These are phyloP conservation scores for Ranitomeya imitator DNA, from an alignment of 2,113 vertebrate species.

Conservation along the genomic window DNA sequence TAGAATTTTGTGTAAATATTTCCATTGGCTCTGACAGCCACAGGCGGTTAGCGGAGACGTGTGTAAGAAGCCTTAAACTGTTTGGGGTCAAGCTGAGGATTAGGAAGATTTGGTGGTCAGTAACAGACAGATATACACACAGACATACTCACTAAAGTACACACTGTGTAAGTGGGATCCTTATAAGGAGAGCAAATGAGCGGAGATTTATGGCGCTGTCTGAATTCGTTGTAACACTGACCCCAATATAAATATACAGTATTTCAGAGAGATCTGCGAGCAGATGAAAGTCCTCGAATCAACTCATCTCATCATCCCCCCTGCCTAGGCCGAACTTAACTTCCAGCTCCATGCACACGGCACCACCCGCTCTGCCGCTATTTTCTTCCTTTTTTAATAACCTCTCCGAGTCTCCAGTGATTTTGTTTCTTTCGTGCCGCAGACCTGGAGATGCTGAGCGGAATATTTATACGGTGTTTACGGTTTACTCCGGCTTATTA, in stretches of 20 bases:
- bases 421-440: not conserved
- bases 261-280: not conserved
- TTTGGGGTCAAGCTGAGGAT: conserved; percentile 34
- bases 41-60: not conserved
- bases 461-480: conserved; percentile 28
- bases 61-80: conserved; percentile 1
- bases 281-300: conserved; percentile 31
- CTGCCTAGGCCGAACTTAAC: not conserved
- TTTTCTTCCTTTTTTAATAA: conserved; percentile 37
- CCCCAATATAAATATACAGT: conserved; percentile 32
- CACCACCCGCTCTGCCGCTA: conserved; percentile 4
- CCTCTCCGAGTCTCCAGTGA: not conserved
- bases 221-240: not conserved
- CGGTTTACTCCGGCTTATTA: conserved; percentile 12
- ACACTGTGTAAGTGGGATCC: conserved; percentile 33
- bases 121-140: conserved; percentile 21
- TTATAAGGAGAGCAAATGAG: conserved; percentile 36
- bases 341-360: not conserved
- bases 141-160: conserved; percentile 4
- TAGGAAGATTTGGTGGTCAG: not conserved
- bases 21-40: not conserved
- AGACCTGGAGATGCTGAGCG: conserved; percentile 6
- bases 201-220: not conserved
- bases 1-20: conserved; percentile 1
- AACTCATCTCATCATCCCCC: not conserved